Percentiles rank a stretch among this genome's conserved stretches.
Conservation (phyloP, 2,888 invertebrate species). For the Ophonus ardosiacus region DNA sequence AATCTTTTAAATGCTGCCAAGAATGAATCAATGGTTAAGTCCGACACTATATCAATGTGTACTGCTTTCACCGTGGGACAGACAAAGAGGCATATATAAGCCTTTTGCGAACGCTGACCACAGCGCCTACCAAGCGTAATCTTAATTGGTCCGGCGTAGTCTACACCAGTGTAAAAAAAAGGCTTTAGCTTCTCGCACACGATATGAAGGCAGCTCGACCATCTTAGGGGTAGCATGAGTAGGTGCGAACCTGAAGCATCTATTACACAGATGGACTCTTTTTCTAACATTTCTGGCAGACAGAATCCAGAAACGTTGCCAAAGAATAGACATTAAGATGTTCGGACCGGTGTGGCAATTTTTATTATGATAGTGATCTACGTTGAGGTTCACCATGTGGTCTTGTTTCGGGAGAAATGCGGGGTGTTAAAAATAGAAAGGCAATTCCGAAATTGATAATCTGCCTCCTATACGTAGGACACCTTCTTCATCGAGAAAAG, state of each 20-base stretch:
- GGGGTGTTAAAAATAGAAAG: neutral
- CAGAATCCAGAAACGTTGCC: conserved; percentile 17
- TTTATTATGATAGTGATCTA: conserved; percentile 2
- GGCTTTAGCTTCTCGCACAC: too few relatives aligned
- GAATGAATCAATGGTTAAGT: too few relatives aligned
- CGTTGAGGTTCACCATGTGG: neutral
- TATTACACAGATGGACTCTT: neutral
- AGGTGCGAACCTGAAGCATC: neutral
- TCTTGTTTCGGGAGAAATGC: neutral
- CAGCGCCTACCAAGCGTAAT: too few relatives aligned
- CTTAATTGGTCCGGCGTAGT: too few relatives aligned
- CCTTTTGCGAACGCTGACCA: too few relatives aligned
- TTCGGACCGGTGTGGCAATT: neutral
- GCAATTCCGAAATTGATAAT: neutral
- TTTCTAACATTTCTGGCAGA: neutral
- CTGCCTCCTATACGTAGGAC: neutral
- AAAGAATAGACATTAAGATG: neutral
- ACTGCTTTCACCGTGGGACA: too few relatives aligned
- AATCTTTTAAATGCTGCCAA: too few relatives aligned
- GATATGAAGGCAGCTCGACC: too few relatives aligned
- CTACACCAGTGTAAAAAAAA: too few relatives aligned
- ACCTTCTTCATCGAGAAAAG: neutral
- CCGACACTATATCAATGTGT: too few relatives aligned
- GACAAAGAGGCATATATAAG: too few relatives aligned
- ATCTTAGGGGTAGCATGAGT: too few relatives aligned